phyloP scores from a whole-genome alignment of 2,113 vertebrate species.

The Tauraco erythrolophus region DNA sequence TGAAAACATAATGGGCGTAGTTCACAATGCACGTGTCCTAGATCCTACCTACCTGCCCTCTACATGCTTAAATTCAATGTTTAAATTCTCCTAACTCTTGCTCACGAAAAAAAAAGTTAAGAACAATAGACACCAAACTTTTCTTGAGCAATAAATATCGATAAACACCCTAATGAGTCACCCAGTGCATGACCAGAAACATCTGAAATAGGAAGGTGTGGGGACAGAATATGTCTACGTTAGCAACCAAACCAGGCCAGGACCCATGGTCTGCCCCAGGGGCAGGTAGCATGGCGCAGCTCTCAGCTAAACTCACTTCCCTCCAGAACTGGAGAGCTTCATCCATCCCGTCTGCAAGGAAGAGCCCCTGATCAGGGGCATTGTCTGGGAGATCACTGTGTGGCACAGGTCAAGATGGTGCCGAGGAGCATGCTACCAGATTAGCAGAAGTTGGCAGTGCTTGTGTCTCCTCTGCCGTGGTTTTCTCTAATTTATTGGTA shows the following conservation, averaged over 20 bases:
- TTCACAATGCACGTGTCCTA: neutral
- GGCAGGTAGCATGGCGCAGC: neutral
- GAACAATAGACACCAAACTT: neutral
- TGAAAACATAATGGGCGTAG: neutral
- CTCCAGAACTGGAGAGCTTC: neutral
- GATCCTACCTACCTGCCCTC: neutral
- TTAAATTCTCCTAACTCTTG: neutral
- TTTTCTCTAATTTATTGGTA: neutral
- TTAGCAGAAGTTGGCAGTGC: neutral
- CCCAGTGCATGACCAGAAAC: neutral
- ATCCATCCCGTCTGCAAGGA: neutral
- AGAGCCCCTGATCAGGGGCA: no score
- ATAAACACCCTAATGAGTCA: neutral
- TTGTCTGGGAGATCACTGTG: neutral
- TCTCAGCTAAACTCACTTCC: neutral
- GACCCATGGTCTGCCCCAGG: neutral
- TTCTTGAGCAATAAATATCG: neutral
- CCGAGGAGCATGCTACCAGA: neutral
- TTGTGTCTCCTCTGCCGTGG: neutral
- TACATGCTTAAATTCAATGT: neutral
- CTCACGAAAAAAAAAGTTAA: neutral
- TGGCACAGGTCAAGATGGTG: neutral
- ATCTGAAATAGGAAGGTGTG: neutral
- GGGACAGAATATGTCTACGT: neutral
- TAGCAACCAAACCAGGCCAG: neutral